Base-by-base conservation (phyloP, 1,140 invertebrate genomes). In the Magallana angulata region DNA sequence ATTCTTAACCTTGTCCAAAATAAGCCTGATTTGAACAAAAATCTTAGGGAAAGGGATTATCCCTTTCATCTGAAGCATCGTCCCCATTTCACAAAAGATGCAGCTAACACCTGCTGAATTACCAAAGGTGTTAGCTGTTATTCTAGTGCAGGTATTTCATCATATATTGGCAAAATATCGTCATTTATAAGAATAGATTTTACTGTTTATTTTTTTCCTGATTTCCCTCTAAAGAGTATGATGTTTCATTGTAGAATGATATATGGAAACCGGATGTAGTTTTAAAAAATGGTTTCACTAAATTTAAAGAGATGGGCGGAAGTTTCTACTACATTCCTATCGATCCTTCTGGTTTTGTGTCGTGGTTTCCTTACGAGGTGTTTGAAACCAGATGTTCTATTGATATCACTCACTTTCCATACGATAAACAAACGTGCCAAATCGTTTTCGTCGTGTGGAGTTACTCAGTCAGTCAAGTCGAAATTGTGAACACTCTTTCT, bases 231-330 rank as follows among this genome's bases (percentile, higher is more conserved):
- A 58, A 18, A n/a, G 57, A 16, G 36, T n/a, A 24, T 18, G 5
- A 18, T 83, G 8, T 62, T 18, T 57, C 57, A 24, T 87, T 3
- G 14, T 84, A 87, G 57, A 58, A 64, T 57, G 82, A 83, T 12
- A 57, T 87, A 18, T 87, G 86, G 86, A 87, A 83, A 36, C 86
- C 86, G 11, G 86, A 87, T 30, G 8, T 87, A 18, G 86, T 84
- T 7, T 57, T 87, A 36, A 71, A 84, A 11, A 87, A 87, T 59
- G 82, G 64, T 11, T 68, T 84, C 82, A 16, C 1, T 9, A 57
- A 58, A 57, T 71, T 87, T 30, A 76, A 84, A 64, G 86, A 56
- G 18, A n/a, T 87, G 30, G 86, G 86, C 7, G 86, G 82, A 57
- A 11, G 11, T 16, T 84, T 84, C 57, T 83, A 84, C 36, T 84